Conservation (phyloP, 2,888 invertebrate genomes). For the Platerodrilus igneus region DNA sequence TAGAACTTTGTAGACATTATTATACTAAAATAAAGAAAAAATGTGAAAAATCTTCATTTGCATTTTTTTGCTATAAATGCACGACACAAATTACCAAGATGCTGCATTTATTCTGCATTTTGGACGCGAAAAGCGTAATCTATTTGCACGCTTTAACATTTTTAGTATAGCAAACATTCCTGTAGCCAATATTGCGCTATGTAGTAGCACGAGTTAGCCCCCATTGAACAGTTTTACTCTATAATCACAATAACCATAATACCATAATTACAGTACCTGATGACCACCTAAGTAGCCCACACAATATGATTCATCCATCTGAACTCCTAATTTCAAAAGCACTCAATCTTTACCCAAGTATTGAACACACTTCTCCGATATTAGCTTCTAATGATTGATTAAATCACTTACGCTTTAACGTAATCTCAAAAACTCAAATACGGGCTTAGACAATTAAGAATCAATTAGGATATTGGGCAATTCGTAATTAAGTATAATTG, state of each 20-base stretch:
- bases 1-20: no score
- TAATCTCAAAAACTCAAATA: slow-evolving; percentile 21
- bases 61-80: no score
- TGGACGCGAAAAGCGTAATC: no score
- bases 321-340: not conserved
- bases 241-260: slow-evolving; percentile 42
- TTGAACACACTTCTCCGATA: not conserved
- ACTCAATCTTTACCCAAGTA: slow-evolving; percentile 2
- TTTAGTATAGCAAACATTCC: no score
- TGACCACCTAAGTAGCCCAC: slow-evolving; percentile 22
- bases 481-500: slow-evolving; percentile 39
- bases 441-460: slow-evolving; percentile 38
- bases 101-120: no score
- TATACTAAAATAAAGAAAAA: no score
- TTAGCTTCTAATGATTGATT: not conserved
- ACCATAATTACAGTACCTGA: slow-evolving; percentile 31
- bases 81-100: no score
- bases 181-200: slow-evolving; percentile 18
- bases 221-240: slow-evolving; percentile 40
- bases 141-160: no score
- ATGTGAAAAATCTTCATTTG: no score
- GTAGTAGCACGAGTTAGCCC: slow-evolving; percentile 33
- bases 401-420: not conserved
- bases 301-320: slow-evolving; percentile 13
- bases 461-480: slow-evolving; percentile 37